These are phyloP conservation scores for Enteromius trimaculatus DNA, from an alignment of 2,797 vertebrate species.

Conservation along the genomic window DNA sequence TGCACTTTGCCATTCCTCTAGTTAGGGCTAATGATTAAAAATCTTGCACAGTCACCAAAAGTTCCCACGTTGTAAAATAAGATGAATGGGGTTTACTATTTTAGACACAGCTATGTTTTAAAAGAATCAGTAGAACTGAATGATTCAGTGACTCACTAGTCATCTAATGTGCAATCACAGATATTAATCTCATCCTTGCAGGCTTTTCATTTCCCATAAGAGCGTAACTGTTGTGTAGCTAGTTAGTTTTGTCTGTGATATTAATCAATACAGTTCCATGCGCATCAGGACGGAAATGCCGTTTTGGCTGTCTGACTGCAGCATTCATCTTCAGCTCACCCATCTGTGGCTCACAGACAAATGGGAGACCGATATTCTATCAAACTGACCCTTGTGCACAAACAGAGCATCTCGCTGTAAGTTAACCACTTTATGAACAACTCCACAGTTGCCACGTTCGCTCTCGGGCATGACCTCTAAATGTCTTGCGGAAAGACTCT, in stretches of 20 bases:
- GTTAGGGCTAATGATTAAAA: neutral
- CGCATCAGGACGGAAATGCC: neutral
- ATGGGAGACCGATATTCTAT: constrained; percentile 25
- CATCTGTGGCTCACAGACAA: constrained; percentile 1
- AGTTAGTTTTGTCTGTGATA: constrained; percentile 18
- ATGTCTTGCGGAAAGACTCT: constrained; percentile 36
- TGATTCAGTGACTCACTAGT: neutral
- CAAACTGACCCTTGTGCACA: constrained; percentile 12
- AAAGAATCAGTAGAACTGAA: neutral
- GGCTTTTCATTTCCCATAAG: constrained; percentile 28
- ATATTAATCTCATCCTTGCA: constrained; percentile 5
- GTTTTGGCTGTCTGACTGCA: constrained; percentile 25
- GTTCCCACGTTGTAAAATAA: neutral
- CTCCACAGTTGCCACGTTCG: neutral
- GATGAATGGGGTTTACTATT: neutral
- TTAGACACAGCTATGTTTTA: neutral
- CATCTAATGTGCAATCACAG: constrained; percentile 11
- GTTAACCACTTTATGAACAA: constrained; percentile 40
- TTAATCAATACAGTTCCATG: constrained; percentile 7
- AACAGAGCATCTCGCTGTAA: neutral
- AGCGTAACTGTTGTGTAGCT: constrained; percentile 9
- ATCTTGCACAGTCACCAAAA: neutral
- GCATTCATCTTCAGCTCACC: constrained; percentile 9
- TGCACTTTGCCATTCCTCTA: neutral
- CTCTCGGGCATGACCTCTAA: constrained; percentile 33